phyloP scores from a whole-genome alignment of 2,113 vertebrate species.

The Panthera tigris region DNA sequence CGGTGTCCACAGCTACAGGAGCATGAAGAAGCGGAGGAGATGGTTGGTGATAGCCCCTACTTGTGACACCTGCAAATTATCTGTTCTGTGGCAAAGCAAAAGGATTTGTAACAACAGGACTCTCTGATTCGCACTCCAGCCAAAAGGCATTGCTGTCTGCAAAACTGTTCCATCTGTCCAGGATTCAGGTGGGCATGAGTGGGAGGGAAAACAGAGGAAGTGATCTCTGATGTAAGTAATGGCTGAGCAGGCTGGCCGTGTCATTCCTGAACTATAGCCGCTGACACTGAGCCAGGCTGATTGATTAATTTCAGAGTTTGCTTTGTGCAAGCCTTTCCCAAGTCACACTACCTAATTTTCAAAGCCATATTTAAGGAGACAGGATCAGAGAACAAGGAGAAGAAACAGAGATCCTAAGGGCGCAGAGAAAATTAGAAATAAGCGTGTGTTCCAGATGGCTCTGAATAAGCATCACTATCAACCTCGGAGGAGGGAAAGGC shows the following conservation, averaged over 20 bases:
- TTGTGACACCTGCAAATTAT: neutral
- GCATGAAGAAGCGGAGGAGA: neutral
- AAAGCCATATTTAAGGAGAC: constrained; percentile 51
- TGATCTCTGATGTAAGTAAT: constrained; percentile 26
- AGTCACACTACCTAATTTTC: constrained; percentile 69
- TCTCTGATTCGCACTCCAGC: neutral
- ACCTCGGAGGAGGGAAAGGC: neutral
- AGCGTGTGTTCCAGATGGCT: constrained; percentile 4
- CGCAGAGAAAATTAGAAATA: constrained; percentile 74
- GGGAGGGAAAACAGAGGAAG: neutral
- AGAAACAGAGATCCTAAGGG: constrained; percentile 23
- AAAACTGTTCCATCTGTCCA: neutral
- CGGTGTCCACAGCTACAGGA: neutral
- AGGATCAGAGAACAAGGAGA: neutral
- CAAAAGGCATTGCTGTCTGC: neutral
- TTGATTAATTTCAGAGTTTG: constrained; percentile 48
- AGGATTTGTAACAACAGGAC: neutral
- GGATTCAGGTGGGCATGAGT: too few relatives aligned
- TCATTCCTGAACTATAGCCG: constrained; percentile 1
- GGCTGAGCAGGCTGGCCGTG: neutral
- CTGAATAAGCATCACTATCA: constrained; percentile 39
- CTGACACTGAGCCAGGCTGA: neutral
- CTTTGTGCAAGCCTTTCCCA: constrained; percentile 48
- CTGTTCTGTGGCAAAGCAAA: neutral
- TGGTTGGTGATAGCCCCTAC: neutral